Base-by-base conservation (phyloP, 1,140 invertebrate species). In the Bombus waltoni region DNA sequence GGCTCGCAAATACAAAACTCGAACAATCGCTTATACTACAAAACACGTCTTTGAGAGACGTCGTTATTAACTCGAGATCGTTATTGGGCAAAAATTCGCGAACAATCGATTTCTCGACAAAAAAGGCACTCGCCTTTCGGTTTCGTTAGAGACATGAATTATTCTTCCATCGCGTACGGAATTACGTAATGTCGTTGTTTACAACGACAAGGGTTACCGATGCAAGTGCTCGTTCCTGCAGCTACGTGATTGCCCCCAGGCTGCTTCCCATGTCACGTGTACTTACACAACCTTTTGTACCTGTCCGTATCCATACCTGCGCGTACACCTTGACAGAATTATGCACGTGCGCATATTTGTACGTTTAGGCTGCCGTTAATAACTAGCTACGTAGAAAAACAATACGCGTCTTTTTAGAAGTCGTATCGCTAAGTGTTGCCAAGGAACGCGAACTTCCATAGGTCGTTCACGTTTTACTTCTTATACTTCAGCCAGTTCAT, bases 111-210 rank as follows among this genome's bases (percentile, higher is more conserved):
- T 40, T 25, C n/a, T 72, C 38, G 0, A 18, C 35, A 18, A 3
- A 65, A 8, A 66, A 76, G 32, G 65, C 28, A 15, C 3, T 66
- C 28, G 40, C 18, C 74, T 8, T 32, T 44, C 28, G 75, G 35
- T 32, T 59, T 71, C 47, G 47, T 40, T 84, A 32, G 40, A 62
- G 59, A 8, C 53, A 84, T 57, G 66, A 84, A 71, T 79, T 79
- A 79, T 79, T 84, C 68, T 62, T 35, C 40, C 25, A 32, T 62
- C 66, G 76, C 70, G 42, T 18, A 32, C 53, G 38, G 76, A 62
- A 84, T 84, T 84, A 72, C 71, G 83, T 66, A 79, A 84, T 18
- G 47, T 57, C 38, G 82, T 84, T 84, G 82, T 84, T 84, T 84
- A 71, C 74, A 78, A 28, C 53, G 66, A 79, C 76, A 62, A 44